Conservation (phyloP, 2,113 vertebrate species). For the Malurus alboscapulatus region DNA sequence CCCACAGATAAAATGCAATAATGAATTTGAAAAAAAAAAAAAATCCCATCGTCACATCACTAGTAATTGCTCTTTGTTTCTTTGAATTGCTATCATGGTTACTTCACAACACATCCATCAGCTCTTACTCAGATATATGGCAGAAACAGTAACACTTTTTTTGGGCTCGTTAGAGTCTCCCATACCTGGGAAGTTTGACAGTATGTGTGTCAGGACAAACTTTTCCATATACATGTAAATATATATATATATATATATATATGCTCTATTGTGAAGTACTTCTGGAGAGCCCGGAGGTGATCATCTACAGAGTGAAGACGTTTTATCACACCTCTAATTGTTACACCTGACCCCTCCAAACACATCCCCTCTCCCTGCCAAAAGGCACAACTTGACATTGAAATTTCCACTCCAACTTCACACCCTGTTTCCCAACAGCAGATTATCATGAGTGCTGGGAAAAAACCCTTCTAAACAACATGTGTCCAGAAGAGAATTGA, state of each 20-base stretch:
- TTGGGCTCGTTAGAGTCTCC: background rate
- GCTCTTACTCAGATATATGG: background rate
- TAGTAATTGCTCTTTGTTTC: background rate
- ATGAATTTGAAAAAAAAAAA: background rate
- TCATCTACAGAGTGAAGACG: background rate
- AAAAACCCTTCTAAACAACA: background rate
- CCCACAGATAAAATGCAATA: background rate
- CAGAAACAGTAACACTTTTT: background rate
- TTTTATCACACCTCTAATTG: background rate
- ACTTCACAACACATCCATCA: background rate
- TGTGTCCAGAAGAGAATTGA: background rate
- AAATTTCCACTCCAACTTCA: background rate
- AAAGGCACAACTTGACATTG: background rate
- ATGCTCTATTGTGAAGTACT: background rate
- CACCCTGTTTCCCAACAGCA: background rate
- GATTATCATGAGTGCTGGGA: background rate
- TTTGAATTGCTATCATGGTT: background rate
- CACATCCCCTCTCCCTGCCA: background rate
- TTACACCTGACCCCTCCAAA: background rate
- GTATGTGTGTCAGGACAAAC: background rate
- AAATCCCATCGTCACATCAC: background rate
- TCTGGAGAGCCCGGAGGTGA: background rate
- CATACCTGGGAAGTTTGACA: background rate
- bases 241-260: too few relatives aligned
- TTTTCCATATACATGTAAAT: background rate